Evolutionary conservation across 53 echinoderm and acorn worm species (phyloP), one percentile per base, ranked within the genome.

Genomic region (Crossaster papposus): DNA sequence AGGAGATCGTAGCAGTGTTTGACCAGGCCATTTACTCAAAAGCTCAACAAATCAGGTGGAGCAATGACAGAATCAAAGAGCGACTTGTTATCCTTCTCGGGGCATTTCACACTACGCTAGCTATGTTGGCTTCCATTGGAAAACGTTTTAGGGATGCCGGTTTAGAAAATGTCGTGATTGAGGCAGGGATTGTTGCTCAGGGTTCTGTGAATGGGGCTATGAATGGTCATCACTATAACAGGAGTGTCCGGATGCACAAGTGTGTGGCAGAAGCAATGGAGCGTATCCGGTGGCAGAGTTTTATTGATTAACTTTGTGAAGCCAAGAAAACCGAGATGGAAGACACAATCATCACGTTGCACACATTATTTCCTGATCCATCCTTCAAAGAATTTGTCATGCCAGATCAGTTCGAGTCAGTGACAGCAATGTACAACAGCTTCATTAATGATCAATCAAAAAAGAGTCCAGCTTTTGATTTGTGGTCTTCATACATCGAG

Each of bases 81-180:
- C 17, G 26, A 26, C 32, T 75, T 10, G 36, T 75, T 34, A 18
- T 75, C 75, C 32, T 30, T 17, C 75, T 75, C 10, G 75, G 32
- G 26, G 75, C 32, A 17, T 75, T 75, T 30, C 75, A 75, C 75
- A 75, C 75, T 29, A 23, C 32, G 15, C 64, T 92, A 88, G 84
- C 90, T 15, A 75, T 82, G 74, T 52, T 92, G 54, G 80, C 92
- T 53, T 92, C 84, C 72, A 90, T 83, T 72, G 92, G 90, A 18
- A 90, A 89, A 54, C 83, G 84, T 22, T 92, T 90, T 65, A 36
- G 90, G 30, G 84, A 92, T 89, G 89, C 89, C 24, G 89, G 93
- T 36, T 73, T 90, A n/a, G 77, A 89, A 79, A 63, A 83, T 44
- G 11, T 92, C 31, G 55, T 87, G 29, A 77, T 93, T 23, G 93